Evolutionary conservation across 2,888 invertebrate species (phyloP), one percentile per base, ranked within the genome.

Genomic region (Caradrina clavipalpis): DNA sequence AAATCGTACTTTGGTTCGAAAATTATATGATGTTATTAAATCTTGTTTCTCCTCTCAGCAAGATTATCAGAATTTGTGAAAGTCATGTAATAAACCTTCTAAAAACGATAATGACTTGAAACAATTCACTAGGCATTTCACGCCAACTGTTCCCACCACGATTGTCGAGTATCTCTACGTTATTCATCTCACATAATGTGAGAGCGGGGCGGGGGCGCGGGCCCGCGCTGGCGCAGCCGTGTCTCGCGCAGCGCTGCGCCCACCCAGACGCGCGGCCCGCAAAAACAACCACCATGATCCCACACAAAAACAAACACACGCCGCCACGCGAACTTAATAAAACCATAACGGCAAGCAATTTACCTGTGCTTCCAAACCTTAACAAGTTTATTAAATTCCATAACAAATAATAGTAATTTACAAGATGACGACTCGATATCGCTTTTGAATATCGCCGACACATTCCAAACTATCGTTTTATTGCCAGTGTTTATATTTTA

Each of bases 361-460:
- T 93, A 94, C 94, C 92, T 94, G 88, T 91, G 91, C 91, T 93
- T 91, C 94, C 91, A 94, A 94, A 93, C 93, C 92, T 91, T 95
- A 95, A 96, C 96, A 95, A 96, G 95, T 96, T 95, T 96, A 96
- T 95, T 95, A 96, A 89, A 96, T 95, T 94, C 92, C 90, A 92
- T 93, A 94, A 92, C 92, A 93, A 95, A 95, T 95, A 95, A 94
- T 95, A 93, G 93, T 94, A 91, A 95, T 95, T 95, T 94, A 93
- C 92, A 91, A 90, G 93, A 94, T 95, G 94, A 94, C 91, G 91
- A 91, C 88, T 92, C 89, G 87, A 90, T 93, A 92, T 93, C 78
- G 89, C 93, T 92, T 93, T 95, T 94, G 93, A 92, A 90, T 89
- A 90, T 86, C 86, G 92, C 94, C 93, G 95, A 90, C 93, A 87